These are phyloP conservation scores for Microplitis demolitor DNA, from an alignment of 1,140 invertebrate species.

Conservation along the genomic window DNA sequence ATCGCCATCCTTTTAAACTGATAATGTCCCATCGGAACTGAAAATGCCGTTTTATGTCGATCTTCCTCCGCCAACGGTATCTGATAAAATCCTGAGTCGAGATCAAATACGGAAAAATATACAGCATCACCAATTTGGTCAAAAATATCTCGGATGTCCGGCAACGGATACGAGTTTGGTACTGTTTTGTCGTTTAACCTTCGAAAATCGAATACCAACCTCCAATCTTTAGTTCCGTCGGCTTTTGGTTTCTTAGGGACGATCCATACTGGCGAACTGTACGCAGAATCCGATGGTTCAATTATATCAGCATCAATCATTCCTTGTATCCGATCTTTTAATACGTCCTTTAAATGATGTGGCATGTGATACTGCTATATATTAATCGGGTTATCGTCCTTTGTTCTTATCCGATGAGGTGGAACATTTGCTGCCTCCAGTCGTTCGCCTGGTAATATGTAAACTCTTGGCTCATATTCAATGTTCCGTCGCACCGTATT, in stretches of 20 bases:
- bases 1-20: not conserved
- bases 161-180: not conserved
- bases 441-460: slow-evolving; percentile 1
- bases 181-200: not conserved
- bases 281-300: not conserved
- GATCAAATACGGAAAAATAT: not conserved
- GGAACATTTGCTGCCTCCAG: not conserved
- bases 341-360: not conserved
- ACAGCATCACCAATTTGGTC: not conserved
- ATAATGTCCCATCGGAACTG: not conserved
- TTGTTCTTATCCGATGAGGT: slow-evolving; percentile 13
- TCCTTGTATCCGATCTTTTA: not conserved
- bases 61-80: not conserved
- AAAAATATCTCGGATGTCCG: not conserved
- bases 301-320: not conserved
- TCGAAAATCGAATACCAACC: not conserved
- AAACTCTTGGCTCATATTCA: too few species aligned
- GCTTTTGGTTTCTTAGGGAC: not conserved
- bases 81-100: not conserved
- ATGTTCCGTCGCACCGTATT: too few species aligned
- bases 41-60: not conserved
- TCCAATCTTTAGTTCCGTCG: not conserved
- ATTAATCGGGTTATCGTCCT: not conserved
- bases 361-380: not conserved
- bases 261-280: not conserved